Percentiles rank a stretch among this genome's conserved stretches.
These are phyloP conservation scores for Echiichthys vipera DNA, from an alignment of 2,797 vertebrate species.

Conservation along the genomic window DNA sequence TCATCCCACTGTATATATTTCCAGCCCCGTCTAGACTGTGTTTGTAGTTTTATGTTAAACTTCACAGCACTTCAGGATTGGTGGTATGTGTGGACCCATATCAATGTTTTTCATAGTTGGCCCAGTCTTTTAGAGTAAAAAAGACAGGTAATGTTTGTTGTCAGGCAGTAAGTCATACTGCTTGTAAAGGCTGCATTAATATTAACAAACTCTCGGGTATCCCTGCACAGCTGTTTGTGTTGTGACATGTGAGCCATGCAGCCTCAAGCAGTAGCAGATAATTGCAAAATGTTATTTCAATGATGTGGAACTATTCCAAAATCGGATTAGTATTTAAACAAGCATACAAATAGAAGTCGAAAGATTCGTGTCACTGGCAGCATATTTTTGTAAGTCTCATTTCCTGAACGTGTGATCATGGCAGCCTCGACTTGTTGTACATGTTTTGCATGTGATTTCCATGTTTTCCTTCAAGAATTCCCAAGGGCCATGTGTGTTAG, in stretches of 20 bases:
- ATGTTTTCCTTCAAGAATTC: constrained; percentile 16
- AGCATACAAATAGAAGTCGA: neutral
- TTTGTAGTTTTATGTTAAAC: constrained; percentile 12
- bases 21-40: neutral
- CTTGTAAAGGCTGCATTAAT: constrained; percentile 23
- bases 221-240: constrained; percentile 1
- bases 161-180: neutral
- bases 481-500: neutral
- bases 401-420: neutral
- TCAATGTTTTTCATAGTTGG: neutral
- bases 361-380: neutral
- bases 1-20: constrained; percentile 13
- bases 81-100: neutral
- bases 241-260: neutral
- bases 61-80: neutral
- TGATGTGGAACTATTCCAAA: constrained; percentile 13
- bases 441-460: constrained; percentile 47
- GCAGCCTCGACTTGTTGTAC: neutral
- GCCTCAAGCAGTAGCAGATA: constrained; percentile 2
- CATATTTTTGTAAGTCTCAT: neutral
- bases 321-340: constrained; percentile 1
- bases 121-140: constrained; percentile 3
- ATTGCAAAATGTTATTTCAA: constrained; percentile 25
- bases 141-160: neutral
- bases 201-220: neutral